Percentiles rank a stretch among this genome's conserved stretches.
Evolutionary conservation across 2,888 invertebrate species (phyloP).

Genomic region (Orchesella flavescens): DNA sequence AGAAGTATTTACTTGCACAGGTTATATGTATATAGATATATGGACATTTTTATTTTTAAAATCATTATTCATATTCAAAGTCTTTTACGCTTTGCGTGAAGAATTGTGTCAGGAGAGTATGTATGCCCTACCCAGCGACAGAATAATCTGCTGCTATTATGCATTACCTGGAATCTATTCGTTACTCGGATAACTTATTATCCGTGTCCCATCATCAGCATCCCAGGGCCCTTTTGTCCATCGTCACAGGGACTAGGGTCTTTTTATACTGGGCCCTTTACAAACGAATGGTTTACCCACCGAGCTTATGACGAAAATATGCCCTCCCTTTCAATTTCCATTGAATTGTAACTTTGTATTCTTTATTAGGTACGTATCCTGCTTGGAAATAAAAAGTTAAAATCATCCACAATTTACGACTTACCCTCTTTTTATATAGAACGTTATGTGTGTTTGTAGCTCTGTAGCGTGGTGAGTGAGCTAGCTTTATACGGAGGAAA

Average conservation of each 20-base stretch:
- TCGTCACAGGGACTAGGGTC: conserved; percentile 15
- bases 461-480: no score
- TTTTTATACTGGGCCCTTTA: conserved; percentile 7
- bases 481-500: no score
- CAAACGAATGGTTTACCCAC: conserved; percentile 50
- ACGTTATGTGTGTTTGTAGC: no score
- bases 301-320: conserved; percentile 50
- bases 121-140: neutral
- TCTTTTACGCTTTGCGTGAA: conserved; percentile 17
- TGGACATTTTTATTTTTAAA: conserved; percentile 23
- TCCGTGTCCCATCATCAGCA: conserved; percentile 58
- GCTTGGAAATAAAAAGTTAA: no score
- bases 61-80: conserved; percentile 30
- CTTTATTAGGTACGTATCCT: neutral
- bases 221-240: conserved; percentile 49
- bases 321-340: conserved; percentile 48
- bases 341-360: conserved; percentile 16
- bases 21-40: neutral
- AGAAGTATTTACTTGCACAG: neutral
- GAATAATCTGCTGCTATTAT: conserved; percentile 14
- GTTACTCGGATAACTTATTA: conserved; percentile 58
- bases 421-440: no score
- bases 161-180: conserved; percentile 43
- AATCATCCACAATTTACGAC: no score
- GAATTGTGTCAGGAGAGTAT: neutral